Conservation (phyloP, 2,888 invertebrate species). For the Cerceris ruficornis region DNA sequence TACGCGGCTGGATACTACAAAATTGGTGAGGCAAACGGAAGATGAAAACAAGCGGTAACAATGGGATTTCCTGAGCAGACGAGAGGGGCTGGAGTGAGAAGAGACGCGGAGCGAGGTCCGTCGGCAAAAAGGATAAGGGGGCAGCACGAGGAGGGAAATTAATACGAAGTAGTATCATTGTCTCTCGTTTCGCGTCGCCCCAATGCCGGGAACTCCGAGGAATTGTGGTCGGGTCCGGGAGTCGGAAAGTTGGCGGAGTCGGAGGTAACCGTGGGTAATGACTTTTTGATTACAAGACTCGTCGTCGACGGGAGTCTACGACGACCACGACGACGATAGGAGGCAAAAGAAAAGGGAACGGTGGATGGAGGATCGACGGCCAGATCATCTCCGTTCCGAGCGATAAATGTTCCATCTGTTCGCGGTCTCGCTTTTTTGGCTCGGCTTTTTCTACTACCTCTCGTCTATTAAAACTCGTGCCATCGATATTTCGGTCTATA, state of each 20-base stretch:
- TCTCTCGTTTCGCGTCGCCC: constrained; percentile 64
- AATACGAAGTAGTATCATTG: constrained; percentile 75
- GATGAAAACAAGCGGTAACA: constrained; percentile 71
- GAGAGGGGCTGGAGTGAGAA: constrained; percentile 24
- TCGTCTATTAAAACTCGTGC: constrained; percentile 45
- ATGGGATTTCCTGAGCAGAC: constrained; percentile 64
- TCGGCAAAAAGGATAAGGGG: constrained; percentile 52
- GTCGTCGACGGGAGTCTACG: constrained; percentile 53
- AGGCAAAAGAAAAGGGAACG: constrained; percentile 32
- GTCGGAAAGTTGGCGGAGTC: constrained; percentile 58
- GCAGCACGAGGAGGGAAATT: constrained; percentile 67
- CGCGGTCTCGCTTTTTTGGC: constrained; percentile 7
- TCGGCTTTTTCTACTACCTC: constrained; percentile 13
- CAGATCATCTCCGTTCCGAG: constrained; percentile 60
- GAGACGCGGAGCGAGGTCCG: constrained; percentile 30
- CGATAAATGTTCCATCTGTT: constrained; percentile 62
- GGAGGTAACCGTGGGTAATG: constrained; percentile 70
- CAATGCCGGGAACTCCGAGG: constrained; percentile 58
- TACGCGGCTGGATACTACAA: constrained; percentile 31
- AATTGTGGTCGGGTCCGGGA: constrained; percentile 64
- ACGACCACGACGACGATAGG: constrained; percentile 35
- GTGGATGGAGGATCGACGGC: constrained; percentile 52
- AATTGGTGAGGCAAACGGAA: constrained; percentile 64
- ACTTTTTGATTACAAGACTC: constrained; percentile 76
- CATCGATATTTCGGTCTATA: constrained; percentile 21